Conservation (phyloP, 2,888 invertebrate species). For the Acleris cristana region DNA sequence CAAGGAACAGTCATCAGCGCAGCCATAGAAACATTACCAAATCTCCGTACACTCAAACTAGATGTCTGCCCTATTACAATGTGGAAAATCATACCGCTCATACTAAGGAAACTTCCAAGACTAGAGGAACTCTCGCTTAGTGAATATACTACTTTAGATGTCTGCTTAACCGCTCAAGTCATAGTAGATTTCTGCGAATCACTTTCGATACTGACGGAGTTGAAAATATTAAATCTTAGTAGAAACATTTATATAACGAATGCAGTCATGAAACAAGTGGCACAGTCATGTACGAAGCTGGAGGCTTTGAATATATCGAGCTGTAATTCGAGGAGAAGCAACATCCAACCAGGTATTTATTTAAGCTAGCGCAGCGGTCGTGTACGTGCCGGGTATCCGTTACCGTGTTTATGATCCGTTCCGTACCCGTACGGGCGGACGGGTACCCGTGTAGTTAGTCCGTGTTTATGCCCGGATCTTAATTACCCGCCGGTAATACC, state of each 20-base stretch:
- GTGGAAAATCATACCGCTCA: slow-evolving; percentile 70
- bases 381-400: no score
- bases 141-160: slow-evolving; percentile 62
- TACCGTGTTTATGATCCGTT: no score
- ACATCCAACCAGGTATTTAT: slow-evolving; percentile 54
- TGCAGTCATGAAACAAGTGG: slow-evolving; percentile 76
- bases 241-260: slow-evolving; percentile 79
- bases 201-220: slow-evolving; percentile 66
- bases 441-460: no score
- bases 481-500: no score
- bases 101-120: slow-evolving; percentile 64
- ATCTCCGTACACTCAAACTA: slow-evolving; percentile 62
- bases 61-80: slow-evolving; percentile 67
- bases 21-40: slow-evolving; percentile 61
- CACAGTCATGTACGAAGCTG: slow-evolving; percentile 72
- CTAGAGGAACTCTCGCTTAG: slow-evolving; percentile 70
- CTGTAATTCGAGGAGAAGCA: slow-evolving; percentile 62
- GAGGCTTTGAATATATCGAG: slow-evolving; percentile 74
- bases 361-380: not conserved
- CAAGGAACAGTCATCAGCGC: slow-evolving; percentile 69
- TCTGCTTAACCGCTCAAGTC: slow-evolving; percentile 49
- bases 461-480: no score
- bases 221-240: slow-evolving; percentile 73
- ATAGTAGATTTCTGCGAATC: slow-evolving; percentile 65
- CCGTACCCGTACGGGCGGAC: no score